Base-by-base conservation (phyloP, 2,113 vertebrate genomes). In the Sorex fumeus region DNA sequence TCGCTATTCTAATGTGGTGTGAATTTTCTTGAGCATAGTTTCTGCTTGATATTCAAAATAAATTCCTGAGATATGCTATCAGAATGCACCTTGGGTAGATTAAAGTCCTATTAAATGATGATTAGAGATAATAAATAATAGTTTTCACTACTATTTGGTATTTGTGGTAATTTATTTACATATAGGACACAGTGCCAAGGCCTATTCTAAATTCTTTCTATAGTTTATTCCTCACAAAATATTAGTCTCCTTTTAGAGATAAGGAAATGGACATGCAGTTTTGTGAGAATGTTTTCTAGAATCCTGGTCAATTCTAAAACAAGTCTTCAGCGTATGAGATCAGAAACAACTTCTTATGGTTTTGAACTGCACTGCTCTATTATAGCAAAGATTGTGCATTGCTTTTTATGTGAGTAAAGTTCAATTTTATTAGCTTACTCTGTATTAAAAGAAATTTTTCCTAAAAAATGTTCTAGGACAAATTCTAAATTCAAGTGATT, bases 401-500 rank as follows among this genome's bases (percentile, higher is more conserved):
- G 67, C 32, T 32, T 70, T 45, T 45, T 2, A 70, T 85, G 19
- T 92, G 13, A 23, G 79, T 36, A 12, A 90, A 70, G 36, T 36
- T 12, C 88, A 78, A 83, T 34, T 79, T 75, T 40, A 5, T 84
- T 81, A 60, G 50, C 36, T 80, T 69, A 43, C 18, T 94, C 62
- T 85, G 16, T 32, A 12, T 86, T 72, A 60, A 34, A 43, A 87
- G 64, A 87, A 90, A 82, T 82, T 91, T 79, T 28, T 92, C 50
- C 34, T 45, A 85, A 50, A 93, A 94, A 89, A 45, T 90, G 11
- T 83, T 78, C 30, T 91, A 84, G 80, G 69, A 76, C 70, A 94
- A 85, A 84, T 91, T 89, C 43, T 95, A 67, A 84, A 88, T 85
- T 82, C 21, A 79, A 13, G 0, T 62, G 36, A 84, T 2, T 90